Percentiles rank a stretch among this genome's conserved stretches.
Evolutionary conservation across 2,113 vertebrate species (phyloP).

Genomic region (Pristiophorus japonicus): DNA sequence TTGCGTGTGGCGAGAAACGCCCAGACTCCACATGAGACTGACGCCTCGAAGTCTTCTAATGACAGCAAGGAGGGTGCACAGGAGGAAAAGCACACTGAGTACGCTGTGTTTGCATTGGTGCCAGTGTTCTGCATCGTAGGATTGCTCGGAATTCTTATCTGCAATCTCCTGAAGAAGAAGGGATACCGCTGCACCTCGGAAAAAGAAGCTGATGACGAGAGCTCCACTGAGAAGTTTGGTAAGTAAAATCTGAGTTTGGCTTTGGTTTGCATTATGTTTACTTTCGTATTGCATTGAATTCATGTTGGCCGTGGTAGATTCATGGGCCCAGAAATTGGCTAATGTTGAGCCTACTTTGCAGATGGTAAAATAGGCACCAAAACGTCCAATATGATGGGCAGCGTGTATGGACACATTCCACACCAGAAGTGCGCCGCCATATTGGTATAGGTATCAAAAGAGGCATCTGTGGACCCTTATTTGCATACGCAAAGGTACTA

Average conservation of each 20-base stretch:
- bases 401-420: no score
- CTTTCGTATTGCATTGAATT: not conserved
- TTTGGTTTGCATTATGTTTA: not conserved
- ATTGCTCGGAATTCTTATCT: slow-evolving; percentile 83
- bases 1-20: slow-evolving; percentile 43
- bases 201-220: slow-evolving; percentile 66
- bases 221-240: slow-evolving; percentile 44
- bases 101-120: slow-evolving; percentile 78
- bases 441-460: no score
- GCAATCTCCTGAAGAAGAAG: slow-evolving; percentile 88
- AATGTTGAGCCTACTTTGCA: not conserved
- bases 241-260: not conserved
- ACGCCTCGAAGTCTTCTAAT: slow-evolving; percentile 48
- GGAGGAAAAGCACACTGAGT: slow-evolving; percentile 71
- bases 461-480: no score
- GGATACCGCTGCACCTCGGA: slow-evolving; percentile 77
- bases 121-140: slow-evolving; percentile 90
- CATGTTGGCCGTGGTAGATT: not conserved
- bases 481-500: no score
- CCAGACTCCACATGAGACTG: slow-evolving; percentile 32
- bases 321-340: not conserved
- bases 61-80: slow-evolving; percentile 55
- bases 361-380: no score
- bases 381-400: no score
- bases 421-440: no score